Base-by-base conservation (phyloP, 2,113 vertebrate genomes). In the Danionella cerebrum region DNA sequence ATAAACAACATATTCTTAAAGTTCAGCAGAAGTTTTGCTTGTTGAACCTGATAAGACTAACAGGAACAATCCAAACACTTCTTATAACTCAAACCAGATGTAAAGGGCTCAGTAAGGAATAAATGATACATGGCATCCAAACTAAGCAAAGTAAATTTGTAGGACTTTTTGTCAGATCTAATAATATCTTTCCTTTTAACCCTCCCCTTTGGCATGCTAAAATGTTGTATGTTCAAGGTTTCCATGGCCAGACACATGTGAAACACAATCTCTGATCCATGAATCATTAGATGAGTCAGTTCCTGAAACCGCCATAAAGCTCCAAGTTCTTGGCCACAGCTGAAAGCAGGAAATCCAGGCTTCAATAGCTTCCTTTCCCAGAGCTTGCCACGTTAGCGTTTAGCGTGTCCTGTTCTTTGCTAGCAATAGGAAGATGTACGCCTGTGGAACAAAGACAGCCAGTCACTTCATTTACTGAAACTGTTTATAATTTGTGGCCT, bases 361-460 rank as follows among this genome's bases (percentile, higher is more conserved):
- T 92, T 91, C 89, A 93, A 94, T 92, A 90, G 93, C 93, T 98
- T 95, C 93, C 94, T 94, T 89, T 95, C 89, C 85, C 87, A 85
- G 84, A 82, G 74, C 86, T 87, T 78, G 87, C 84, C 59, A 82
- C 29, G 9, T 76, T 85, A 78, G 89, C 78, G 88, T 88, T 89
- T 90, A 87, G 84, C 80, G 82, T 85, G 84, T 78, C 86, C 83
- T 79, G 87, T 85, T 84, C 88, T 63, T 84, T 86, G 77, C 89
- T 85, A 89, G 89, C 82, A 68, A 89, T 88, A 88, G 86, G 87
- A 89, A 92, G 88, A 90, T 84, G 81, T 88, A 87, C 81, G 85
- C 82, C 83, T 78, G 77, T 80, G 86, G 86, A 91, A 93, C 91
- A 94, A 92, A 94, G 85, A 80, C 84, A 63, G 83, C 84, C 73